These are phyloP conservation scores for Notarius quadriscutis DNA, from an alignment of 2,113 vertebrate species.

Conservation along the genomic window DNA sequence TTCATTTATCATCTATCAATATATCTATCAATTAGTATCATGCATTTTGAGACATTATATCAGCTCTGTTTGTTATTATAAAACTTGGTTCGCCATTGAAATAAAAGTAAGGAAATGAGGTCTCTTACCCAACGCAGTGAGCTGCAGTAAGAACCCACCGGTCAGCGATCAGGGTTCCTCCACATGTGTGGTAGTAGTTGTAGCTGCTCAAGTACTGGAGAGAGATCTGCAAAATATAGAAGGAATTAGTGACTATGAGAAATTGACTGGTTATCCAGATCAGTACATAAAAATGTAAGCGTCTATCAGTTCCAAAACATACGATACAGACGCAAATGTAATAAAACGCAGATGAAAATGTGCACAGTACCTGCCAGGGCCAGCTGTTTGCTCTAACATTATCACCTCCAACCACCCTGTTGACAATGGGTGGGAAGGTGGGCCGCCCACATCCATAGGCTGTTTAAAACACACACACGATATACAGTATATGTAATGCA, in stretches of 20 bases:
- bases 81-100: background rate
- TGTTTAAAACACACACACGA: conserved; percentile 51
- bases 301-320: background rate
- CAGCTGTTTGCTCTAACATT: conserved; percentile 71
- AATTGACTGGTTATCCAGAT: background rate
- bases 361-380: conserved; percentile 75
- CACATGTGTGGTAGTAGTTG: conserved; percentile 80
- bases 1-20: background rate
- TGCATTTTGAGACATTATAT: background rate
- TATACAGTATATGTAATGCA: background rate
- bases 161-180: conserved; percentile 76
- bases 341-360: background rate
- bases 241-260: background rate
- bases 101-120: background rate
- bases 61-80: background rate
- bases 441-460: conserved; percentile 73
- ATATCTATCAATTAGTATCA: background rate
- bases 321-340: background rate
- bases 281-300: background rate
- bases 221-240: conserved; percentile 71
- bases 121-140: conserved; percentile 83
- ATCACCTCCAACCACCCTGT: conserved; percentile 71
- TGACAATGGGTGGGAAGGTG: conserved; percentile 60
- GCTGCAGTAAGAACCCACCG: conserved; percentile 85
- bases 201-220: conserved; percentile 76